A percentile compares a stretch with the other conserved stretches of the same genome.
Evolutionary conservation across 2,113 vertebrate species (phyloP).

Genomic region (Carollia perspicillata): DNA sequence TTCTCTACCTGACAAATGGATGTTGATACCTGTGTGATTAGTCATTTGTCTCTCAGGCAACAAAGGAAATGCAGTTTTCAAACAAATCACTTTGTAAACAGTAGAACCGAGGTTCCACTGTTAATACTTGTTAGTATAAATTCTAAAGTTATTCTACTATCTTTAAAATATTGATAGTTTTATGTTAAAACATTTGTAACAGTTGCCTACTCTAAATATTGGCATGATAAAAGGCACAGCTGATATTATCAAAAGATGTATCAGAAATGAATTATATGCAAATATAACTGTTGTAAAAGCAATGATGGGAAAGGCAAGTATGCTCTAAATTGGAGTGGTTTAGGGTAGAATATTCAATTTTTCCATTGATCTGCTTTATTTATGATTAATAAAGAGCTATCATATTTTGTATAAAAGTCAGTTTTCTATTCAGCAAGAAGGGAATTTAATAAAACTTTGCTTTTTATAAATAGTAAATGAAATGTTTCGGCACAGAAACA

Average conservation of each 20-base stretch:
- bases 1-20: too few species aligned
- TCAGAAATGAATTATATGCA: neutral
- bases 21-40: too few species aligned
- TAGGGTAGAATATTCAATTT: slow-evolving; percentile 20
- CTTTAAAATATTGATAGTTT: neutral
- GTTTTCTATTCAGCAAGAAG: neutral
- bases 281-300: neutral
- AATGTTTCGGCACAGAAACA: neutral
- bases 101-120: too few species aligned
- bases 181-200: neutral
- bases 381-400: neutral
- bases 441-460: neutral
- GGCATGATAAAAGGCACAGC: neutral
- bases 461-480: neutral
- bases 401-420: neutral
- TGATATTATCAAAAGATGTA: neutral
- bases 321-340: neutral
- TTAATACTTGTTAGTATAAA: neutral
- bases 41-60: too few species aligned
- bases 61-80: too few species aligned
- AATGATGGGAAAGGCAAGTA: neutral
- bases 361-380: neutral
- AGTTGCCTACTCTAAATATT: neutral
- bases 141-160: neutral
- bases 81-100: too few species aligned